Base-by-base conservation (phyloP, 1,140 invertebrate genomes). In the Homarus americanus region DNA sequence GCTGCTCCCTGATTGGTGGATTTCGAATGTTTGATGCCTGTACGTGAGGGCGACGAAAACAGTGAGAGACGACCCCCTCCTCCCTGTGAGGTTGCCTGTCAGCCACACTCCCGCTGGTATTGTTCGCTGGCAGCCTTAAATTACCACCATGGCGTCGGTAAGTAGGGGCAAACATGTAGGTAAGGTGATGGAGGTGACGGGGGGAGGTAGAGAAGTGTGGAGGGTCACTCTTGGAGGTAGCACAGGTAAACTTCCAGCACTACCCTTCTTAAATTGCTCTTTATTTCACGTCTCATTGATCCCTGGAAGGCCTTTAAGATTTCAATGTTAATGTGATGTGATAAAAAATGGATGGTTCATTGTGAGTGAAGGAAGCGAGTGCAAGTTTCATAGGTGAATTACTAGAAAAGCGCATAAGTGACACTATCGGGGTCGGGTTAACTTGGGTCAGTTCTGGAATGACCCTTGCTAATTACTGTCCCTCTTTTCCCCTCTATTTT, bases 11-110 rank as follows among this genome's bases (percentile, higher is more conserved):
- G 28, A 82, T 82, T 82, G 79, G 79, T 63, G 49, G 49, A 82
- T 82, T 82, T 82, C 79, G 79, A 82, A 82, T 82, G 28, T 82
- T 24, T 82, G 79, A 12, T 63, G 53, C 75, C n/a, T 41, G 34
- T 78, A 34, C 75, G 17, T 7, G 32, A 20, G 20, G 5, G 63
- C 5, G 63, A 32, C 7, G 63, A 34, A 63, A 34, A 32, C 28
- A 36, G 36, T 24, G 28, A 41, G 76, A 78, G 34, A 53, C n/a
- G n/a, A 32, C 63, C 15, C 49, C 49, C 53, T 2, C 12, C 1
- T 1, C 49, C 79, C 36, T 1, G 15, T 10, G 49, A 15, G 41
- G n/a, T 44, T n/a, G 9, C 3, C 38, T 53, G 24, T 41, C 28
- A 38, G 75, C 4, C 49, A 12, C 40, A 58, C 49, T 82, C 36